Evolutionary conservation across 53 echinoderm and acorn worm genomes (phyloP), one percentile per base, ranked within the genome.

Genomic region (Temnopleurus reevesii): DNA sequence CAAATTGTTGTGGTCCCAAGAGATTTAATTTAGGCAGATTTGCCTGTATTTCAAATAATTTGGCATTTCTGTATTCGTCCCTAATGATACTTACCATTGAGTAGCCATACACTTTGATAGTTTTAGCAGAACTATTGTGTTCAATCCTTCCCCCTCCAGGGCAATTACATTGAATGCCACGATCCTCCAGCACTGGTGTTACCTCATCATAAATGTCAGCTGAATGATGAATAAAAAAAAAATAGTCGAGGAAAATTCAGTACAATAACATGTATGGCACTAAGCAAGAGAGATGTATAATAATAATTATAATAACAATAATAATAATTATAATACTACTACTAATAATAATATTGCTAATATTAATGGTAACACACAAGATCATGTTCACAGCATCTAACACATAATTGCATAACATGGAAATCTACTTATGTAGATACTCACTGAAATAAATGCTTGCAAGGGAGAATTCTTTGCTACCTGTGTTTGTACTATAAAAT

Each of bases 131-230:
- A 24, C 60, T 92, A 21, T 85, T 44, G 81, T 97, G 97, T 17
- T 94, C 58, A 18, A 97, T 97, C 51, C 97, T 94, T 6, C 97
- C 97, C 31, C 97, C 97, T 23, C 97, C 97, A 12, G 77, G 81
- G 54, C 95, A 95, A 12, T 76, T 30, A 28, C 94, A 91, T 4
- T 34, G 49, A 4, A 95, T 86, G 30, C 79, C 81, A 41, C 84
- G 65, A 24, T 49, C 24, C 13, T 82, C 85, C 3, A 95, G 49
- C 24, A 66, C 83, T 24, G 88, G 63, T 33, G 85, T 83, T 33
- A 91, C 91, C 53, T 90, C 84, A 45, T 97, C 94, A 61, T 59
- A 95, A 35, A 97, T 86, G 53, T 97, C 97, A 71, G 92, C 97
- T 97, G 93, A 19, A 77, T 81, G 13, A 45, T 41, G 35, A 83